Conservation (phyloP, 1,140 invertebrate genomes). For the Lordiphosa clarofinis region DNA sequence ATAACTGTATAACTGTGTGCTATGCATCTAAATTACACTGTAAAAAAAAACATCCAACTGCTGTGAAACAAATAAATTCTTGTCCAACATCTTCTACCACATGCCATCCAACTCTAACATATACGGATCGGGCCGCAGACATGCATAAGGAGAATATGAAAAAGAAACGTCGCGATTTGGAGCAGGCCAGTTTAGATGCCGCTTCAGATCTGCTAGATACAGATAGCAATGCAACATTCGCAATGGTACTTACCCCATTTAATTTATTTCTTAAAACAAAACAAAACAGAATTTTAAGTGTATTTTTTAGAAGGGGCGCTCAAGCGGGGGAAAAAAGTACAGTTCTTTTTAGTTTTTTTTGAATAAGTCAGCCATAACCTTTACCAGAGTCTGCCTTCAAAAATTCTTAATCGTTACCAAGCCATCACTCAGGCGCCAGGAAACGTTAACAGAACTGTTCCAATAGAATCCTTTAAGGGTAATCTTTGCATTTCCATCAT, state of each 20-base stretch:
- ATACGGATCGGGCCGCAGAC: conserved; percentile 80
- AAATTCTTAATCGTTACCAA: too few species aligned
- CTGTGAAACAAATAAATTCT: conserved; percentile 80
- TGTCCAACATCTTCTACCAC: conserved; percentile 76
- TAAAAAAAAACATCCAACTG: conserved; percentile 26
- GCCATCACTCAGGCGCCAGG: too few species aligned
- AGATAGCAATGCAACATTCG: conserved; percentile 90
- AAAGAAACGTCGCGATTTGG: conserved; percentile 91
- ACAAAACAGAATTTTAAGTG: too few species aligned
- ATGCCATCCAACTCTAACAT: conserved; percentile 49
- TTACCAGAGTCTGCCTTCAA: too few species aligned
- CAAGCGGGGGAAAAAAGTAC: too few species aligned
- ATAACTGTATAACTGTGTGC: conserved; percentile 65
- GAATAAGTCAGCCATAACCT: too few species aligned
- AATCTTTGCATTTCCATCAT: too few species aligned
- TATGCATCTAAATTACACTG: conserved; percentile 56
- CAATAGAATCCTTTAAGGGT: too few species aligned
- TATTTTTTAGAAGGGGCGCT: too few species aligned
- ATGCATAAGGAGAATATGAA: conserved; percentile 94
- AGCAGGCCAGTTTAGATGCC: conserved; percentile 91
- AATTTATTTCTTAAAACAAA: background rate
- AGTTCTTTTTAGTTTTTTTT: too few species aligned
- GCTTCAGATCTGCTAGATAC: conserved; percentile 90
- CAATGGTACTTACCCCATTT: conserved; percentile 85
- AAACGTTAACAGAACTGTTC: too few species aligned